Evolutionary conservation across 2,797 vertebrate genomes (phyloP).

Genomic region (Spheniscus humboldti): DNA sequence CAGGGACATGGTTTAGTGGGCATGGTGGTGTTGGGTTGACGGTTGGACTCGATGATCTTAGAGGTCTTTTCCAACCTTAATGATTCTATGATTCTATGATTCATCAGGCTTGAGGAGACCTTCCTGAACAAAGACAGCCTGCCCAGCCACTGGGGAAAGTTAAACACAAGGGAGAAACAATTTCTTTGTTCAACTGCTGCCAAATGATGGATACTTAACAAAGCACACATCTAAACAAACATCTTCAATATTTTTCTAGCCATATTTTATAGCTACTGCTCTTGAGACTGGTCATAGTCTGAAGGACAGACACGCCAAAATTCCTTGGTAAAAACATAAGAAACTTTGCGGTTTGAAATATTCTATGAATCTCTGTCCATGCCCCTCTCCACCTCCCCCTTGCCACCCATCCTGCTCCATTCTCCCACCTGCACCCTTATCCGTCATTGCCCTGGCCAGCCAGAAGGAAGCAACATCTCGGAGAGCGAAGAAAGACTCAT

Average conservation of each 20-base stretch:
- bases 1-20: too few relatives aligned
- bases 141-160: neutral
- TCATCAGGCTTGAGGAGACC: neutral
- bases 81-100: neutral
- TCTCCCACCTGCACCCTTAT: neutral
- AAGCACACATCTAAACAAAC: neutral
- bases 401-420: neutral
- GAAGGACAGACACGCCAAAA: neutral
- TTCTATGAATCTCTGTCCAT: neutral
- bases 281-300: neutral
- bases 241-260: neutral
- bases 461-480: neutral
- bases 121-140: neutral
- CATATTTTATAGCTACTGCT: neutral
- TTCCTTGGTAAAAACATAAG: neutral
- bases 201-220: neutral
- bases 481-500: neutral
- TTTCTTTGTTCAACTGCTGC: neutral
- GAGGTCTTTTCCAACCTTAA: too few relatives aligned
- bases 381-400: neutral
- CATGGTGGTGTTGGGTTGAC: too few relatives aligned
- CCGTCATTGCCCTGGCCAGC: neutral
- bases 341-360: neutral
- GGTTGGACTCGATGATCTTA: too few relatives aligned
- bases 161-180: neutral